Evolutionary conservation across 2,888 invertebrate genomes (phyloP), one percentile per base, ranked within the genome.

Genomic region (Steromphala cineraria): DNA sequence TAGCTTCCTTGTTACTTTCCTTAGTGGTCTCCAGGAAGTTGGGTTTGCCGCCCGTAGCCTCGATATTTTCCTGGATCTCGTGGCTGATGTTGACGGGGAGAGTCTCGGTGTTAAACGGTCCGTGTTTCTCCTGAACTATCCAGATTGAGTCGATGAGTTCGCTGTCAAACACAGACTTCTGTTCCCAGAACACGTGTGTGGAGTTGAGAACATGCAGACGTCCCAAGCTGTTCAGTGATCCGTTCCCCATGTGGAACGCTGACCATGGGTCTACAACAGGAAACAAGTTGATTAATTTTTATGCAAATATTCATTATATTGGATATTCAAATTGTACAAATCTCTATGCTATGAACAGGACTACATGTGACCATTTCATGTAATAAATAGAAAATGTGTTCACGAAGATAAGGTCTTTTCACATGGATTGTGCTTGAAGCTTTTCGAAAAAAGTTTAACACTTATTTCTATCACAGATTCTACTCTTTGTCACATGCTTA

Each of bases 161-260:
- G 1, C 79, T 55, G 13, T 81, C 56, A 7, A 46, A 31, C 7
- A 85, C 83, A 10, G 84, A 84, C 15, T 80, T 80, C 81, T 88
- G 87, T 31, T 88, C 86, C 81, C 88, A 90, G 31, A 83, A 80
- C 2, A 89, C 62, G 79, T 90, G 90, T 17, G 86, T 88, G n/a
- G 67, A 62, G 80, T 90, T 90, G 81, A 83, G 53, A 15, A 89
- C 82, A 46, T 84, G 81, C 8, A 90, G 80, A 24, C 82, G 80
- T 1, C 89, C 89, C 55, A 84, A 85, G 17, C 88, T 85, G 75
- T 84, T 85, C 17, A 53, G 62, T 24, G 83, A 81, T 0, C 21
- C 67, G 53, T 78, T 80, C 3, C 80, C 84, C 7, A 86, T 80
- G 52, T 84, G 84, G 31, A 89, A 88, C 0, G 89, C 89, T 17